Percentiles rank a stretch among this genome's conserved stretches.
These are phyloP conservation scores for Ophioninae sp. DNA, from an alignment of 2,888 invertebrate genomes.

Conservation along the genomic window DNA sequence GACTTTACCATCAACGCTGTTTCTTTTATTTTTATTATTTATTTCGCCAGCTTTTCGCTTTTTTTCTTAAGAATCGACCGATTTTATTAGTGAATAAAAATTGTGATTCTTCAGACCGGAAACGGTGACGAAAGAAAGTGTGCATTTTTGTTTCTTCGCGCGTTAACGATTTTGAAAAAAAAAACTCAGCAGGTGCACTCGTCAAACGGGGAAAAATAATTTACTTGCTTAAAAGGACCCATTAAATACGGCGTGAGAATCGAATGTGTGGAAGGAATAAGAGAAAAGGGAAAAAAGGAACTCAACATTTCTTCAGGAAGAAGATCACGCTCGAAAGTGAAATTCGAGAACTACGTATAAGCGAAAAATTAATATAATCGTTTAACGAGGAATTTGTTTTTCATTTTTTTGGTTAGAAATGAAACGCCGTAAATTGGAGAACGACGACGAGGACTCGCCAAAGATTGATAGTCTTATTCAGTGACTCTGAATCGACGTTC, in stretches of 20 bases:
- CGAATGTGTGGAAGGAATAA: not conserved
- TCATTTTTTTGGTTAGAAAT: not conserved
- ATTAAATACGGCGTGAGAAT: not conserved
- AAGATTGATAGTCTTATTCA: not conserved
- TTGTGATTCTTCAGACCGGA: not conserved
- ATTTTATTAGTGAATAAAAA: not conserved
- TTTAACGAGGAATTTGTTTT: too few relatives aligned
- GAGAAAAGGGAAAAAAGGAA: not conserved
- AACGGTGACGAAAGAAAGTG: not conserved
- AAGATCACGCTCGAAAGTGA: too few relatives aligned
- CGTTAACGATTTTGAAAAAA: not conserved
- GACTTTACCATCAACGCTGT: not conserved
- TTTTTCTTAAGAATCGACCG: not conserved
- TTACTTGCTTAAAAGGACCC: not conserved
- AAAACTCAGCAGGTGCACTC: not conserved
- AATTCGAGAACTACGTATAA: too few relatives aligned
- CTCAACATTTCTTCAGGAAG: not conserved
- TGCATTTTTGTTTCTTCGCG: not conserved
- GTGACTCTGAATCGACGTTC: not conserved
- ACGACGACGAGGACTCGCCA: not conserved
- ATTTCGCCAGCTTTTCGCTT: not conserved
- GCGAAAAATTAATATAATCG: too few relatives aligned
- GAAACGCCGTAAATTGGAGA: not conserved
- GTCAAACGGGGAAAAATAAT: not conserved
- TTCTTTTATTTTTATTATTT: not conserved